Percentiles rank a stretch among this genome's conserved stretches.
These are phyloP conservation scores for Pogona vitticeps DNA, from an alignment of 2,113 vertebrate genomes.

Conservation along the genomic window DNA sequence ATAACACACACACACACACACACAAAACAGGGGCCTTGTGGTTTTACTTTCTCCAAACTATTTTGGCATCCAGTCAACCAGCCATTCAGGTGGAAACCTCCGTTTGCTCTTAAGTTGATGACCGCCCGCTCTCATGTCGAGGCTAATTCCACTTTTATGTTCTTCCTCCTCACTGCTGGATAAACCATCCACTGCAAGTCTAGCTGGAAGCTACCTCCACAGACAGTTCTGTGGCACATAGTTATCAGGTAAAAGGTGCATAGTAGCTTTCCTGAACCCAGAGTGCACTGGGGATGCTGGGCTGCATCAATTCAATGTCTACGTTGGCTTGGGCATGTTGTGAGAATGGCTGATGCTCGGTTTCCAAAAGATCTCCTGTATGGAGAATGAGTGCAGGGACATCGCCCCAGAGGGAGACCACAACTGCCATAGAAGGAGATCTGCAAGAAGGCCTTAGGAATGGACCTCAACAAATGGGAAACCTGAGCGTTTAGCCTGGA, in stretches of 20 bases:
- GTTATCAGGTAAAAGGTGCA: not conserved
- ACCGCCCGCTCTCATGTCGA: slow-evolving; percentile 35
- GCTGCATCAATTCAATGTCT: no score
- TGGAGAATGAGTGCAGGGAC: no score
- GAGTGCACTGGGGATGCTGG: no score
- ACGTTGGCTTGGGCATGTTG: no score
- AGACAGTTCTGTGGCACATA: not conserved
- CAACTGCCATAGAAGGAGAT: no score
- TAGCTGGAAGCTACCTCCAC: not conserved
- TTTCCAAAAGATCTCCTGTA: no score
- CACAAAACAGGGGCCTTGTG: not conserved
- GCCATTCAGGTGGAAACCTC: slow-evolving; percentile 57
- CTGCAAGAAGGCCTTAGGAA: no score
- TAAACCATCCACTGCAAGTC: not conserved
- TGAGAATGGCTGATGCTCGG: no score
- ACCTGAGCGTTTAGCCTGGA: no score
- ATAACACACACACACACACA: slow-evolving; percentile 17
- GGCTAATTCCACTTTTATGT: slow-evolving; percentile 48
- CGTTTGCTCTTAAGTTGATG: slow-evolving; percentile 45
- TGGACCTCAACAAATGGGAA: no score
- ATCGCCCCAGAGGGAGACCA: no score
- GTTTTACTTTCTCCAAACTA: not conserved
- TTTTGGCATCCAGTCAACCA: slow-evolving; percentile 40
- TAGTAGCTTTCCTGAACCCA: no score
- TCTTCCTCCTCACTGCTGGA: not conserved